Base-by-base conservation (phyloP, 2,113 vertebrate species). In the Paradoxurus hermaphroditus region DNA sequence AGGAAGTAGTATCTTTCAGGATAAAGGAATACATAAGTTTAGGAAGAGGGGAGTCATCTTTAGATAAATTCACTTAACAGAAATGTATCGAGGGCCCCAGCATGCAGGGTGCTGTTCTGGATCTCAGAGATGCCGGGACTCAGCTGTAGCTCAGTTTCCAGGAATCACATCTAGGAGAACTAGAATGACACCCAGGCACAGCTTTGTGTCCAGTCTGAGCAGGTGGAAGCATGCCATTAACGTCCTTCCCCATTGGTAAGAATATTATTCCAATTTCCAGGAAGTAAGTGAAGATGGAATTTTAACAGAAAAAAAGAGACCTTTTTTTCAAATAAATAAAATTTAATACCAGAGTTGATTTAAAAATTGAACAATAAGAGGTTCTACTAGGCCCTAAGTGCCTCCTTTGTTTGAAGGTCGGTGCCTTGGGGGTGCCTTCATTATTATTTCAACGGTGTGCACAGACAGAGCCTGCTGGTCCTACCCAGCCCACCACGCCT, bases 41-140 rank as follows among this genome's bases (percentile, higher is more conserved):
- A 90, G 36, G 82, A 95, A 88, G 41, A 89, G 12, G 18, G 67
- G 63, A 79, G 53, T 96, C 46, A 5, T 49, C 95, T 90, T 90
- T 86, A 86, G 67, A 68, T 87, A 62, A 0, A 11, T 79, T 90
- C 27, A 4, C 62, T 83, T 82, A 77, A 51, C n/a, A 56, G 78
- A 95, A 94, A 62, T 31, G 11, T 34, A 51, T n/a, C 62, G 36
- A 36, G 34, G 29, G 10, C 19, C 25, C 36, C 73, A 62, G 41
- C 75, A 23, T 90, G 31, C 56, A 44, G 53, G 41, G 19, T 36
- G 27, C 78, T 34, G 2, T 51, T 84, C 51, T 59, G 36, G 59
- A 65, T 67, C 44, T 84, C 86, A 59, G 46, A 65, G 63, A 46
- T 29, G 49, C 39, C 56, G n/a, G 65, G 62, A 46, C 78, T 90